A percentile compares a stretch with the other conserved stretches of the same genome.
phyloP scores from a whole-genome alignment of 2,888 invertebrate genomes.

The Diarsia dahlii region DNA sequence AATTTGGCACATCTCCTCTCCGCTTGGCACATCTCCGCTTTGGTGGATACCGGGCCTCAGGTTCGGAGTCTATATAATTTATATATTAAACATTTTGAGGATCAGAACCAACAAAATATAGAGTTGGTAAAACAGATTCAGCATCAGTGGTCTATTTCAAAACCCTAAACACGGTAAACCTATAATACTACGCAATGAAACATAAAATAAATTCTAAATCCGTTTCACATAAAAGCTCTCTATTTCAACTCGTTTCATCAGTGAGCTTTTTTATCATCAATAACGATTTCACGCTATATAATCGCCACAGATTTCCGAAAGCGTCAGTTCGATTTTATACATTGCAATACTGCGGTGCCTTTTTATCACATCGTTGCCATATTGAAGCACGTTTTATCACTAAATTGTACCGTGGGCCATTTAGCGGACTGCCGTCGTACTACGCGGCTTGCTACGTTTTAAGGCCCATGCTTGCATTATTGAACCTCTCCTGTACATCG shows the following conservation, averaged over 20 bases:
- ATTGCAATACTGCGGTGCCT: conserved; percentile 77
- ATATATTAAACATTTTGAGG: background rate
- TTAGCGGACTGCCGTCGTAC: conserved; percentile 81
- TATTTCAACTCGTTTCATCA: conserved; percentile 39
- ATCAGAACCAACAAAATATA: background rate
- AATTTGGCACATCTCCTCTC: too few species aligned
- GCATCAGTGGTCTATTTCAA: background rate
- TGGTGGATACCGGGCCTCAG: too few species aligned
- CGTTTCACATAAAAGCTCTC: conserved; percentile 21
- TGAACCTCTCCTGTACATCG: conserved; percentile 77
- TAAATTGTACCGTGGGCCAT: conserved; percentile 86
- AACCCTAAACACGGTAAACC: background rate
- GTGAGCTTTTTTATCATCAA: conserved; percentile 49
- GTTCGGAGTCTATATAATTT: too few species aligned
- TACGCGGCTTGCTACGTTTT: conserved; percentile 80
- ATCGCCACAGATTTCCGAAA: conserved; percentile 64
- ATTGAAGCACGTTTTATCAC: conserved; percentile 84
- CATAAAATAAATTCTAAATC: conserved; percentile 26
- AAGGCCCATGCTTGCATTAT: conserved; percentile 83
- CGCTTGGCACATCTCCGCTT: too few species aligned
- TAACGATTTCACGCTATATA: conserved; percentile 60
- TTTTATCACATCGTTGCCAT: conserved; percentile 85
- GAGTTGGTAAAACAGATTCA: background rate
- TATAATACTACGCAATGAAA: conserved; percentile 16
- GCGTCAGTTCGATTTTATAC: conserved; percentile 68